Conservation (phyloP, 2,888 invertebrate species). For the Cryptophagus acutangulus region DNA sequence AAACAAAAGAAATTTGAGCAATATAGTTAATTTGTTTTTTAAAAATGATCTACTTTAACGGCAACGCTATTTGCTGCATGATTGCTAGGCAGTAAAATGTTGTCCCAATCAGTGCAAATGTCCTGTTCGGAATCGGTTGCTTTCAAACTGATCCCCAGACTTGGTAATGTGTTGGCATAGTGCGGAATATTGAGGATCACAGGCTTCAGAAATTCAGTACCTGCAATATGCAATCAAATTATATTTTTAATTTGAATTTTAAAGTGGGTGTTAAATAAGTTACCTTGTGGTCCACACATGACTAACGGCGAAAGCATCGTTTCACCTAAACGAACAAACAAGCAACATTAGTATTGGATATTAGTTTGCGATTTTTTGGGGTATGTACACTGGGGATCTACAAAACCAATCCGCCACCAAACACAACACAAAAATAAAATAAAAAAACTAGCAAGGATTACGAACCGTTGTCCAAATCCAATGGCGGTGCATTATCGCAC, state of each 20-base stretch:
- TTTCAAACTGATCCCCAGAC: conserved; percentile 70
- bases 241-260: neutral
- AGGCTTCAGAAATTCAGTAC: conserved; percentile 81
- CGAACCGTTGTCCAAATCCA: conserved; percentile 84
- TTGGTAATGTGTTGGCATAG: conserved; percentile 72
- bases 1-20: conserved; percentile 5
- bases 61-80: conserved; percentile 82
- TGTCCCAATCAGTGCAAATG: conserved; percentile 79
- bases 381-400: conserved; percentile 37
- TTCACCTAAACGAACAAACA: conserved; percentile 73
- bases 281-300: conserved; percentile 93
- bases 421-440: conserved; percentile 16
- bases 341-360: neutral
- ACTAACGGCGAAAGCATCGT: conserved; percentile 90
- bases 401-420: conserved; percentile 5
- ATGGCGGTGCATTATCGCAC: conserved; percentile 68
- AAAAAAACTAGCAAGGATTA: conserved; percentile 25
- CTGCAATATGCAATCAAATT: conserved; percentile 27
- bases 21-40: conserved; percentile 26
- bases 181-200: conserved; percentile 90
- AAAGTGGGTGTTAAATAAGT: too few species aligned
- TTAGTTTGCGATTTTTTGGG: too few species aligned
- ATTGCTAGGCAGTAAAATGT: conserved; percentile 77
- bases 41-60: conserved; percentile 89
- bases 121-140: conserved; percentile 79